These are phyloP conservation scores for Zaprionus obscuricornis DNA, from an alignment of 2,888 invertebrate species.

Conservation along the genomic window DNA sequence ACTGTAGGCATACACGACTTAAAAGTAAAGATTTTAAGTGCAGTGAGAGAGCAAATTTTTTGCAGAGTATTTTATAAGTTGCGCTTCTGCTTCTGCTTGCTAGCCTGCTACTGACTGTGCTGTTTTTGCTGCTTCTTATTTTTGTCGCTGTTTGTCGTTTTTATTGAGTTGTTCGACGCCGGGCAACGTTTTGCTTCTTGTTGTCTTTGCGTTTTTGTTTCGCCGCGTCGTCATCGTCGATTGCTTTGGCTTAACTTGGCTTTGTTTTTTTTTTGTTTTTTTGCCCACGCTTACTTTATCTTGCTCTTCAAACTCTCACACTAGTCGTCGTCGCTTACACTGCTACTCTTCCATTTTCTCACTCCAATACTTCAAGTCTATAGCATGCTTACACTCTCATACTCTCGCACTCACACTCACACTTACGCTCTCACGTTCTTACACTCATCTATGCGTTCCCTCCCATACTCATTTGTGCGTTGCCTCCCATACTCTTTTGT, in stretches of 20 bases:
- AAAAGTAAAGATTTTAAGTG: neutral
- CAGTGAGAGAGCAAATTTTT: neutral
- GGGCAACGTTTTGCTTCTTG: constrained; percentile 39
- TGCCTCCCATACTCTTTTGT: too few relatives aligned
- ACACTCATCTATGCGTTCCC: too few relatives aligned
- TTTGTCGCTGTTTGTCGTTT: constrained; percentile 14
- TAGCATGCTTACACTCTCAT: too few relatives aligned
- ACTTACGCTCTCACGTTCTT: too few relatives aligned
- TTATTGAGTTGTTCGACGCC: constrained; percentile 43
- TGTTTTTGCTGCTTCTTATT: neutral
- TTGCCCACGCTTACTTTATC: neutral
- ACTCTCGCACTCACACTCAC: too few relatives aligned
- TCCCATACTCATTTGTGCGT: too few relatives aligned
- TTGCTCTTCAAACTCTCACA: too few relatives aligned
- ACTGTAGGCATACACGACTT: neutral
- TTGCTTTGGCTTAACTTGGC: constrained; percentile 58
- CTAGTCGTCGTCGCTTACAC: too few relatives aligned
- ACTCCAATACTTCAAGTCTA: too few relatives aligned
- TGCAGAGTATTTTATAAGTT: neutral
- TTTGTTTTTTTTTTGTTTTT: constrained; percentile 42
- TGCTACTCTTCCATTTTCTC: too few relatives aligned
- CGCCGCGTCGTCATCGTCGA: constrained; percentile 47
- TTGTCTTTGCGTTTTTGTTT: constrained; percentile 34
- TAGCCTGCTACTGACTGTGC: neutral
- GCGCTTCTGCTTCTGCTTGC: neutral